Evolutionary conservation across 1,140 invertebrate species (phyloP).

Genomic region (Neomicropteryx cornuta): DNA sequence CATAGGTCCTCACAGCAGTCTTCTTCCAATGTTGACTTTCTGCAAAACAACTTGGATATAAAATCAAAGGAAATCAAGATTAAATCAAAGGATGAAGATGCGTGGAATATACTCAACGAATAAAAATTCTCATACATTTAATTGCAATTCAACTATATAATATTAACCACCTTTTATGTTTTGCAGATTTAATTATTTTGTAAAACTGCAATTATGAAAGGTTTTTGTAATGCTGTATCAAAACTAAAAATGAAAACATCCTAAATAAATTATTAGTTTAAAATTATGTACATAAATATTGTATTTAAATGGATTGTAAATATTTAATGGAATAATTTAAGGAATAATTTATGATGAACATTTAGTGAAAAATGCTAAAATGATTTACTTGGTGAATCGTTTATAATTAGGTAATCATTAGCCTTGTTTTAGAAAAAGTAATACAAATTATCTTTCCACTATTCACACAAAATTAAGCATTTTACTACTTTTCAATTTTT

Average conservation of each 20-base stretch:
- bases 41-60: conserved; percentile 4
- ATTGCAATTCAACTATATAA: too few species aligned
- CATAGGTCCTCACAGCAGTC: not conserved
- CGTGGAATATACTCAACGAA: conserved; percentile 10
- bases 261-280: not conserved
- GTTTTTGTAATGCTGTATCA: not conserved
- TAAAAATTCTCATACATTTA: too few species aligned
- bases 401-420: too few species aligned
- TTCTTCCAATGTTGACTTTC: conserved; percentile 6
- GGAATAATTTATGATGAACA: not conserved
- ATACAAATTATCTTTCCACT: too few species aligned
- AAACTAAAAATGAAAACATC: not conserved
- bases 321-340: conserved; percentile 3
- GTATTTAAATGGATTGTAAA: not conserved
- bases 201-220: too few species aligned
- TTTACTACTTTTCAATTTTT: too few species aligned
- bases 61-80: conserved; percentile 8
- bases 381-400: too few species aligned
- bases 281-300: not conserved
- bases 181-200: too few species aligned
- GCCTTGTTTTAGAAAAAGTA: too few species aligned
- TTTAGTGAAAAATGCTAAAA: too few species aligned
- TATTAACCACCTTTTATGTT: too few species aligned
- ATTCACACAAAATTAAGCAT: too few species aligned
- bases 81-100: conserved; percentile 10